Percentiles rank a stretch among this genome's conserved stretches.
Evolutionary conservation across 2,113 vertebrate genomes (phyloP).

Genomic region (Gallinago undulata): DNA sequence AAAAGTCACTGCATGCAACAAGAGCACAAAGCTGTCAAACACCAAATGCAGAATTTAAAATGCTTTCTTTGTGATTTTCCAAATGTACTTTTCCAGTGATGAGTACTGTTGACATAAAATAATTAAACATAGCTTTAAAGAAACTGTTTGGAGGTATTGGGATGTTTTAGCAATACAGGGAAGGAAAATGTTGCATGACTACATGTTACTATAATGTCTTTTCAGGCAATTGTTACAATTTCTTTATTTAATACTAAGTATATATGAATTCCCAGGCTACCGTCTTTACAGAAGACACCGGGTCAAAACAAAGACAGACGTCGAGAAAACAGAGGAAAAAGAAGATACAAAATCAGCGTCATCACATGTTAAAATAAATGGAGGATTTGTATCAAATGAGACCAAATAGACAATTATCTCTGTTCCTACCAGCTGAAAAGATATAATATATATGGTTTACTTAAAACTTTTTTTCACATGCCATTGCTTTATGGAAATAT

Average conservation of each 20-base stretch:
- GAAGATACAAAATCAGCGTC: background rate
- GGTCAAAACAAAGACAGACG: background rate
- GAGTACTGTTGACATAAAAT: background rate
- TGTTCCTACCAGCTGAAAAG: background rate
- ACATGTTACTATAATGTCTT: background rate
- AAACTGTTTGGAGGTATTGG: background rate
- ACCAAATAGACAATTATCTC: background rate
- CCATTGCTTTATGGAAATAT: background rate
- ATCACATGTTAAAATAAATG: constrained; percentile 64
- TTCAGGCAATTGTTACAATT: background rate
- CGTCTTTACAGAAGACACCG: constrained; percentile 61
- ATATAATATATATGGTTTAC: background rate
- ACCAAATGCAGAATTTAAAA: background rate
- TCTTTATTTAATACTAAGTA: constrained; percentile 1
- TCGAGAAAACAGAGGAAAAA: background rate
- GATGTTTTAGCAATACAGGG: background rate
- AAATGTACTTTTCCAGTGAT: background rate
- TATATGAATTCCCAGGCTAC: constrained; percentile 76
- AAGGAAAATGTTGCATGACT: background rate
- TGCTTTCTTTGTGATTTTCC: background rate
- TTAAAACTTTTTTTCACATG: background rate
- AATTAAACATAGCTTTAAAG: background rate
- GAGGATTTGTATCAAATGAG: constrained; percentile 72
- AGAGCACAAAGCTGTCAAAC: background rate
- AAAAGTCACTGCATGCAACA: background rate